These are phyloP conservation scores for Psilopogon haemacephalus DNA, from an alignment of 2,113 vertebrate species.

Conservation along the genomic window DNA sequence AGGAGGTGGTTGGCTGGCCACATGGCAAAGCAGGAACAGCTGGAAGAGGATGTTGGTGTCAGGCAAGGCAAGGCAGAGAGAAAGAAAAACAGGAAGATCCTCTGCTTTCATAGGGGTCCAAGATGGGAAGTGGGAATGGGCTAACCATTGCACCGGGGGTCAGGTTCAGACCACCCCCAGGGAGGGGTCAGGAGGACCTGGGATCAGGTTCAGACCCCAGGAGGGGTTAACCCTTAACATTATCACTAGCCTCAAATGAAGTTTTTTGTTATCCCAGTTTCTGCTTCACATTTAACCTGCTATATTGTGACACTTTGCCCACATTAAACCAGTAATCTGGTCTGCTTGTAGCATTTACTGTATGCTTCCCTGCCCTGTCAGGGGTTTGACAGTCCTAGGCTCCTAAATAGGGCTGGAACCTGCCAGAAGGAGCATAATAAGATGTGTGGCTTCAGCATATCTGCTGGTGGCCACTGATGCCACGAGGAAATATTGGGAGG, in stretches of 20 bases:
- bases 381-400: background rate
- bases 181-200: no score
- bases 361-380: background rate
- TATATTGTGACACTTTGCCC: background rate
- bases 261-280: background rate
- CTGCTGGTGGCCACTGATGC: background rate
- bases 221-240: no score
- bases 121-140: no score
- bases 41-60: no score
- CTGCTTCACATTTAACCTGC: background rate
- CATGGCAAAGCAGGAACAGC: no score
- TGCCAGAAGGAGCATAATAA: background rate
- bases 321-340: background rate
- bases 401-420: background rate
- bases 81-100: no score
- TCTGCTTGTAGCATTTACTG: background rate
- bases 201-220: no score
- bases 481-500: background rate
- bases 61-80: no score
- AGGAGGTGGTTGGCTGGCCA: no score
- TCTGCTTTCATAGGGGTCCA: no score
- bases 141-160: no score
- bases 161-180: no score
- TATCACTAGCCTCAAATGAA: background rate
- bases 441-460: background rate